A percentile compares a stretch with the other conserved stretches of the same genome.
Conservation (phyloP, 2,113 vertebrate genomes). For the Phasianus colchicus region DNA sequence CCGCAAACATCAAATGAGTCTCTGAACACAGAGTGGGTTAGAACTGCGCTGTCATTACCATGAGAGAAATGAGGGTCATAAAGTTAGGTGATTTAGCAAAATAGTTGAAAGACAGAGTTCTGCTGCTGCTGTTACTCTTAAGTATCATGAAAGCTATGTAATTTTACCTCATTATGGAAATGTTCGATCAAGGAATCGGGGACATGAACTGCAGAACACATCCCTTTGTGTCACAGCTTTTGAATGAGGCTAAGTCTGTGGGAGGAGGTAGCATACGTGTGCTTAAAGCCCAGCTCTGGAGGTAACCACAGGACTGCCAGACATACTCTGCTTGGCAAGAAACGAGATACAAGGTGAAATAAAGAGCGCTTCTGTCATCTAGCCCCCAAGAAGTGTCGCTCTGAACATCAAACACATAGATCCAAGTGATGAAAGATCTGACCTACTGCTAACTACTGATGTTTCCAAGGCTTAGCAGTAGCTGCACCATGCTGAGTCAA, state of each 20-base stretch:
- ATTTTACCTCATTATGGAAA: background rate
- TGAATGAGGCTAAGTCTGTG: background rate
- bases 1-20: slow-evolving; percentile 3
- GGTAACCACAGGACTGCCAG: background rate
- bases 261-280: background rate
- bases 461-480: slow-evolving; percentile 18
- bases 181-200: background rate
- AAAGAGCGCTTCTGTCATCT: slow-evolving; percentile 2
- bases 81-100: slow-evolving; percentile 22
- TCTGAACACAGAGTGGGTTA: background rate
- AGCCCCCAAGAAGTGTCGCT: background rate
- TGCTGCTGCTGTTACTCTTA: background rate
- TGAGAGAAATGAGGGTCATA: slow-evolving; percentile 9
- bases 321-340: background rate
- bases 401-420: background rate
- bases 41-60: background rate
- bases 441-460: background rate
- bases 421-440: background rate
- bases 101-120: background rate
- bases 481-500: slow-evolving; percentile 10
- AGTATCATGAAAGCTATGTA: background rate
- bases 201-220: background rate
- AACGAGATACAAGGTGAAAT: background rate
- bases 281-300: background rate
- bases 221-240: background rate